A percentile compares a stretch with the other conserved stretches of the same genome.
These are phyloP conservation scores for Frankliniella fusca DNA, from an alignment of 2,888 invertebrate genomes.

Conservation along the genomic window DNA sequence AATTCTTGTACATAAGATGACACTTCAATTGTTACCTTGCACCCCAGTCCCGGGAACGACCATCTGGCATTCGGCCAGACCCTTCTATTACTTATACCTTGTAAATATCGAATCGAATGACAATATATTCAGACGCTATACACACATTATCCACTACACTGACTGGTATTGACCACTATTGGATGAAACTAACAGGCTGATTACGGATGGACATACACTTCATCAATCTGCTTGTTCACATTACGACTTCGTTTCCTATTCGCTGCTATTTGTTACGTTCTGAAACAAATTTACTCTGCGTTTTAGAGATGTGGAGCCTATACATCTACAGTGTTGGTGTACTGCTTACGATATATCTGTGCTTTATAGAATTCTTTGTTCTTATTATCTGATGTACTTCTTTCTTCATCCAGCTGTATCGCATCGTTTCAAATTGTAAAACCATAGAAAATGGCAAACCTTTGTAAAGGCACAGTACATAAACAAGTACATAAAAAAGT, in stretches of 20 bases:
- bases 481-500: not conserved
- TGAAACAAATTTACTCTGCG: not conserved
- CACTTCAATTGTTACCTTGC: no score
- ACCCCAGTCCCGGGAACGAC: no score
- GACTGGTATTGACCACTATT: not conserved
- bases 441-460: not conserved
- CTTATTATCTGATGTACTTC: slow-evolving; percentile 18
- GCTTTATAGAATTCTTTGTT: slow-evolving; percentile 25
- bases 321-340: not conserved
- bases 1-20: no score
- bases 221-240: not conserved
- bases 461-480: slow-evolving; percentile 12
- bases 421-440: not conserved
- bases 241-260: not conserved
- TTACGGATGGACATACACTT: not conserved
- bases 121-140: no score
- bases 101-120: no score
- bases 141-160: no score
- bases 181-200: not conserved
- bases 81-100: no score
- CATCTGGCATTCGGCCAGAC: no score
- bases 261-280: not conserved
- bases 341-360: slow-evolving; percentile 18
- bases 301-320: not conserved
- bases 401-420: not conserved